Evolutionary conservation across 2,888 invertebrate species (phyloP).

Genomic region (Clusia tigrina): DNA sequence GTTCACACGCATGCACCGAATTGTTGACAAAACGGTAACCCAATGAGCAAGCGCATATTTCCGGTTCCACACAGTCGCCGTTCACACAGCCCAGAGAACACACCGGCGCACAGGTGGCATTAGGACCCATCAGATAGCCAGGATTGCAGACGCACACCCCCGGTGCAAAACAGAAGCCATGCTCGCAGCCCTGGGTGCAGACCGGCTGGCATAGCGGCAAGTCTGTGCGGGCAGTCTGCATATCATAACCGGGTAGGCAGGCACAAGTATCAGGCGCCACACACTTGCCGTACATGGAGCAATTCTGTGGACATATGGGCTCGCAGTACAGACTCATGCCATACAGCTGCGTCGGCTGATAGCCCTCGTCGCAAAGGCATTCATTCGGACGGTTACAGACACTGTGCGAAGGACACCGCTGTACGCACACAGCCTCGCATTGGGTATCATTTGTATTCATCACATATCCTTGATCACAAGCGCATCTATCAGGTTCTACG

Average conservation of each 20-base stretch:
- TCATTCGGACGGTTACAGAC: slow-evolving; percentile 35
- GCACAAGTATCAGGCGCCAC: slow-evolving; percentile 45
- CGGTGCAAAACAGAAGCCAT: slow-evolving; percentile 51
- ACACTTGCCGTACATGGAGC: slow-evolving; percentile 51
- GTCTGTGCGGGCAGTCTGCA: not conserved
- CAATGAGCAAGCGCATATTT: slow-evolving; percentile 44
- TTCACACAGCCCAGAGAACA: slow-evolving; percentile 50
- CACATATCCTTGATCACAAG: slow-evolving; percentile 58
- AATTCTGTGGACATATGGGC: slow-evolving; percentile 39
- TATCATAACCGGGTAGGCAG: slow-evolving; percentile 52
- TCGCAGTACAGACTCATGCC: slow-evolving; percentile 34
- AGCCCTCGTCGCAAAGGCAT: slow-evolving; percentile 42
- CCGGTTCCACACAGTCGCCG: slow-evolving; percentile 65
- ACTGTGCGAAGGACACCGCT: slow-evolving; percentile 36
- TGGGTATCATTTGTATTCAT: slow-evolving; percentile 1
- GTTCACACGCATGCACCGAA: slow-evolving; percentile 49
- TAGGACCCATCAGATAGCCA: slow-evolving; percentile 57
- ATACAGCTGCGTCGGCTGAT: slow-evolving; percentile 8
- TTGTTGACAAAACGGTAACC: slow-evolving; percentile 35
- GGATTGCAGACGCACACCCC: slow-evolving; percentile 47
- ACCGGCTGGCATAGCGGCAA: slow-evolving; percentile 37
- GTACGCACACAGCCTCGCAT: slow-evolving; percentile 30
- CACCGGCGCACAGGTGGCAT: slow-evolving; percentile 48
- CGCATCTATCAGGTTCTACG: slow-evolving; percentile 41
- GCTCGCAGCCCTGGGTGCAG: slow-evolving; percentile 43